Base-by-base conservation (phyloP, 2,113 vertebrate species). In the Morphnarchus princeps region DNA sequence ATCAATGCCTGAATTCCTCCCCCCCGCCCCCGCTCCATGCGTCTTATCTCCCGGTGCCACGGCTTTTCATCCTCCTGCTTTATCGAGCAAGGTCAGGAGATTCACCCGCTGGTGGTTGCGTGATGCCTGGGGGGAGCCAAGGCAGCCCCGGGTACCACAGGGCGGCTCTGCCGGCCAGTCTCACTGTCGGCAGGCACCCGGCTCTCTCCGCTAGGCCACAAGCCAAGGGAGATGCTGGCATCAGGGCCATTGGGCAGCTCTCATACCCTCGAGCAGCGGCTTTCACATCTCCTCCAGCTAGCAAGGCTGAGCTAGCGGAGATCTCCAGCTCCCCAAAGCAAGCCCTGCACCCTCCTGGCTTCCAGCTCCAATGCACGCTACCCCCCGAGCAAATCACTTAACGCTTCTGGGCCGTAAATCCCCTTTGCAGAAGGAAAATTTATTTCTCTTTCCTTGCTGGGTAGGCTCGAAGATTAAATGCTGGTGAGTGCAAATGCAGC, bases 1-100 rank as follows among this genome's bases (percentile, higher is more conserved):
- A 79, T 63, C 49, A 89, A 42, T 34, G 47, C 70, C 70, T 52
- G 20, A 62, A 87, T 55, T 82, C 59, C 20, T 8, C 9, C 32
- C 34, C 3, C n/a, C 9, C 36, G 36, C 3, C n/a, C 31, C 4
- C 6, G 1, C 0, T 52, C 52, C 52, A 0, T 3, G 32, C 28
- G 21, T 57, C 40, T 84, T 22, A 82, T 87, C 69, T 92, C 38
- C 22, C 1, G 0, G 29, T 26, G 21, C 72, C 45, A 31, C 2
- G 1, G 49, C 42, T 86, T 80, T 91, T 50, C 63, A 67, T 65
- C 36, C 76, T 73, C 32, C n/a, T 25, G n/a, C 61, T 69, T 78
- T 50, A 45, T 10, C 1, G 6, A 66, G 43, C 43, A 69, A 91
- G 73, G 76, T 43, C 32, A 70, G 80, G 29, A 57, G 59, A 81